Evolutionary conservation across 2,113 vertebrate species (phyloP).

Genomic region (Hyperoodon ampullatus): DNA sequence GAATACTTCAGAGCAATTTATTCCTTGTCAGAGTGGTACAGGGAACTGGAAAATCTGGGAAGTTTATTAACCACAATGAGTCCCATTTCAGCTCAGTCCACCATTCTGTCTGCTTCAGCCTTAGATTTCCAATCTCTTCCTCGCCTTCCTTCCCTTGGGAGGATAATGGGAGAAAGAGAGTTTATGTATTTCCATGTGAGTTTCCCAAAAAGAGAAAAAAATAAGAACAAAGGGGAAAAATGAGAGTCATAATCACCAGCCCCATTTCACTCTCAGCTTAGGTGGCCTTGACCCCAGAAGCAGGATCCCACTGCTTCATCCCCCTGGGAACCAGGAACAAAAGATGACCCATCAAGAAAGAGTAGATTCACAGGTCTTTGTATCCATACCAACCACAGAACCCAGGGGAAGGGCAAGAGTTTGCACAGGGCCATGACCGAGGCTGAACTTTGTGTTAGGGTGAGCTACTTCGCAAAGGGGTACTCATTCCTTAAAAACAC

Average conservation of each 20-base stretch:
- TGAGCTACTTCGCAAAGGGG: not conserved
- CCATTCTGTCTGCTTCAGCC: not conserved
- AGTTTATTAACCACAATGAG: not conserved
- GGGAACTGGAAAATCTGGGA: not conserved
- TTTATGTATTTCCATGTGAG: not conserved
- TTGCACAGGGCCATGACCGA: accelerated
- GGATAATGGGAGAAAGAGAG: not conserved
- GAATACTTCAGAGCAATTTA: not conserved
- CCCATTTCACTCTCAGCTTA: not conserved
- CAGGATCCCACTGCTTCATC: not conserved
- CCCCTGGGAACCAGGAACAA: not conserved
- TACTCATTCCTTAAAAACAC: not conserved
- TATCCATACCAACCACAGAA: not conserved
- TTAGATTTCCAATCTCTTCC: not conserved
- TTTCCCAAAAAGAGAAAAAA: not conserved
- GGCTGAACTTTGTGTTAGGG: not conserved
- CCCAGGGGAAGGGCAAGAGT: not conserved
- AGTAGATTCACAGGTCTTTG: accelerated
- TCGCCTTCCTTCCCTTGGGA: not conserved
- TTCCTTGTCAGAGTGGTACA: not conserved
- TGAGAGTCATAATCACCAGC: not conserved
- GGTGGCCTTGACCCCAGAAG: not conserved
- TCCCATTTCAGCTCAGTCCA: not conserved
- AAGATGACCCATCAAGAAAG: not conserved
- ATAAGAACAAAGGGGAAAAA: not conserved